Evolutionary conservation across 1,140 invertebrate genomes (phyloP), one percentile per base, ranked within the genome.

Genomic region (Drosophila auraria): DNA sequence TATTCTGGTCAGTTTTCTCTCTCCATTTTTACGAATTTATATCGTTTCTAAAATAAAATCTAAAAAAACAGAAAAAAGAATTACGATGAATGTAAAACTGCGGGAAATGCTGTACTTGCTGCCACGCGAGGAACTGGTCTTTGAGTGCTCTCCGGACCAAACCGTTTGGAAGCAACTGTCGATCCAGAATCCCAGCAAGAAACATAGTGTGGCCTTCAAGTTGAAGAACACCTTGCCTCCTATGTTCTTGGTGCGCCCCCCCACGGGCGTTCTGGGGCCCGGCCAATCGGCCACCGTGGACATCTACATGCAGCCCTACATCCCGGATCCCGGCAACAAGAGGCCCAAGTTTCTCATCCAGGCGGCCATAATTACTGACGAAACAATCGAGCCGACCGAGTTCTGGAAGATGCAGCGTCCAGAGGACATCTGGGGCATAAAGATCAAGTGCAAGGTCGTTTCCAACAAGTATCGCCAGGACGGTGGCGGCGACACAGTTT

Each of bases 211-310:
- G 1, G 64, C 69, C 4, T 87, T 82, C 38, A 87, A 87, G 65
- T 33, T 86, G 44, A 86, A 82, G 65, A 87, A 82, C 2, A 87
- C 83, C 8, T 60, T 83, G 9, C 83, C 83, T 0, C 45, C 47
- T 0, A 9, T 80, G 0, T 87, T 86, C 40, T 86, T 54, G 12
- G 82, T 87, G 11, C 82, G 83, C 1, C 83, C 83, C n/a, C 82
- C 68, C 25, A 68, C 80, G 7, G 83, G 83, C 0, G 0, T 86
- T 1, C 11, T 87, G 3, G 11, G 9, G 27, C 69, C 80, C 2
- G 23, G 49, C 0, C 58, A 80, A 9, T 38, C 25, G 14, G 15
- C 77, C 3, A 14, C 8, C 8, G 68, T 87, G 2, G 79, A 86
- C 15, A 86, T 87, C 42, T 74, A 30, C 17, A 56, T 87, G 25